phyloP scores from a whole-genome alignment of 2,888 invertebrate species.

The Eilema depressum region DNA sequence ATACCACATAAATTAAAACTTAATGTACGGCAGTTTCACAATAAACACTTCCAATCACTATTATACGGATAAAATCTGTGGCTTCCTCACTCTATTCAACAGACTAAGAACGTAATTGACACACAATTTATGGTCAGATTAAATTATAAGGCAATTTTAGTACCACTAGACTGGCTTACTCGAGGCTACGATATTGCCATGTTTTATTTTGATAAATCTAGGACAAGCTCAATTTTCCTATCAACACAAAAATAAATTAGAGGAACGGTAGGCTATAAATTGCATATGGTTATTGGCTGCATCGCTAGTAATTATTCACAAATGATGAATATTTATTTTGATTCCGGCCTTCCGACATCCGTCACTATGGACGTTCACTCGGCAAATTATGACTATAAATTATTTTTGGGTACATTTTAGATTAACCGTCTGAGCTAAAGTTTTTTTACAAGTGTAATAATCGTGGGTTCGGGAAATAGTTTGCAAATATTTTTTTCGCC shows the following conservation, averaged over 20 bases:
- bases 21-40: slow-evolving; percentile 9
- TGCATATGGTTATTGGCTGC: slow-evolving; percentile 56
- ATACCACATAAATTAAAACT: slow-evolving; percentile 6
- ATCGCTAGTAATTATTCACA: slow-evolving; percentile 58
- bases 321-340: slow-evolving; percentile 66
- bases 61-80: slow-evolving; percentile 9
- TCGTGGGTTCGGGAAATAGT: no score
- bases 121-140: slow-evolving; percentile 42
- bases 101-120: slow-evolving; percentile 33
- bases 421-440: slow-evolving; percentile 27
- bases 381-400: slow-evolving; percentile 48
- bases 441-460: no score
- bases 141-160: slow-evolving; percentile 41
- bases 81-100: slow-evolving; percentile 22
- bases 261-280: slow-evolving; percentile 55
- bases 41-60: slow-evolving; percentile 9
- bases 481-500: no score
- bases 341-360: slow-evolving; percentile 32
- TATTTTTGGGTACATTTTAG: slow-evolving; percentile 38
- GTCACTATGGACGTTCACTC: slow-evolving; percentile 47
- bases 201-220: slow-evolving; percentile 43
- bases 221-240: slow-evolving; percentile 55
- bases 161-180: slow-evolving; percentile 40
- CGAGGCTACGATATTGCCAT: slow-evolving; percentile 40
- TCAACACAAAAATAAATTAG: slow-evolving; percentile 60